Base-by-base conservation (phyloP, 37 sponge, comb jelly and placozoan species). In the Ianthella basta region DNA sequence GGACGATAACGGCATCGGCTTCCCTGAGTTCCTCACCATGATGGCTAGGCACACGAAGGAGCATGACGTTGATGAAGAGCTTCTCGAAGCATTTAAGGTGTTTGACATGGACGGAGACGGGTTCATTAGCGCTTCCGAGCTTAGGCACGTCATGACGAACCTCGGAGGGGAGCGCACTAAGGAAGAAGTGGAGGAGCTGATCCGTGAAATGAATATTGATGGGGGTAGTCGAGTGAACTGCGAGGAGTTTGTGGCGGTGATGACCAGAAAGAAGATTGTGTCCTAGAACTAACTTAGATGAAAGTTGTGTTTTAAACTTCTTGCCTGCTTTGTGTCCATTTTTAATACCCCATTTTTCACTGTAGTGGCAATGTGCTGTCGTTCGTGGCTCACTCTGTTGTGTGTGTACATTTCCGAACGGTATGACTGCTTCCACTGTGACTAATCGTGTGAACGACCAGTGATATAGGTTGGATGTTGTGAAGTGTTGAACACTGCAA, bases 81-180 rank as follows among this genome's bases (percentile, higher is more conserved):
- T 98, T 60, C 84, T 91, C 6, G 99, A 98, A 79, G 99, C 99
- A 14, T 98, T 98, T 87, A 89, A 94, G 13, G 97, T 99, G 19
- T 99, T 99, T 84, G 99, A 99, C 84, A 99, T 97, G 88, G 99
- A 99, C 82, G 99, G 99, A 24, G 97, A 97, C 74, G 99, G 99
- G 25, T 97, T 91, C 80, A 99, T 99, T 79, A 94, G 97, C 6
- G 97, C 99, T 56, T 97, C 97, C 1, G 99, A 99, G 82, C 89
- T 99, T 53, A 89, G 99, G 18, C 97, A 99, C 80, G 99, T 99
- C 50, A 97, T 99, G 99, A 95, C 94, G 69, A 97, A 93, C 81
- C 96, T 99, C 8, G 99, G 99, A 6, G 99, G 97, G 96, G 95
- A 95, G 65, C 86, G 97, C 34, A 99, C 99, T 14, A 97, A 99